A percentile compares a stretch with the other conserved stretches of the same genome.
Evolutionary conservation across 2,113 vertebrate genomes (phyloP).

Genomic region (Psittacula cyanocephala): DNA sequence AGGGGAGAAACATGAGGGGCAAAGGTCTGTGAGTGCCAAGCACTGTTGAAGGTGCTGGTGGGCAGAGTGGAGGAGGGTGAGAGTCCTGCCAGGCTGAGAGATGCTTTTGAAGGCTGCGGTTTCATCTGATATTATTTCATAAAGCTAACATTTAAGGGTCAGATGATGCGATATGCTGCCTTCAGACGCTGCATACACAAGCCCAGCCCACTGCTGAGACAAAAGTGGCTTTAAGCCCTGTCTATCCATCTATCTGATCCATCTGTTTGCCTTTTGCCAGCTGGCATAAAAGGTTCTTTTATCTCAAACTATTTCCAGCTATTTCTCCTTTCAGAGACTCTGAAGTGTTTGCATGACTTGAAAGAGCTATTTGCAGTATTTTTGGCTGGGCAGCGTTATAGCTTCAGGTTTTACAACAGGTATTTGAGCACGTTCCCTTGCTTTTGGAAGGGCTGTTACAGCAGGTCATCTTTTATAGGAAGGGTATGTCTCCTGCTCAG

Average conservation of each 20-base stretch:
- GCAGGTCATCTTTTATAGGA: neutral
- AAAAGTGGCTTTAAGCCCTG: slow-evolving; percentile 34
- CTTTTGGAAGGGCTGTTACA: neutral
- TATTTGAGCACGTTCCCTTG: neutral
- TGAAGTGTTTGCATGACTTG: neutral
- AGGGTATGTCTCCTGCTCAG: neutral
- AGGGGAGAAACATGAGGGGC: neutral
- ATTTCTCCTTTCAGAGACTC: slow-evolving; percentile 24
- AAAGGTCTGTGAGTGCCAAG: neutral
- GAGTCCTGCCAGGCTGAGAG: neutral
- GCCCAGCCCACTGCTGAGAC: slow-evolving; percentile 8
- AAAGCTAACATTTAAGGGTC: slow-evolving; percentile 33
- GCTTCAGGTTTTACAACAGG: neutral
- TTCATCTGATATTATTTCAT: slow-evolving; percentile 39
- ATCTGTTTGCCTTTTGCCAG: slow-evolving; percentile 32
- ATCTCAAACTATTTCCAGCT: slow-evolving; percentile 42
- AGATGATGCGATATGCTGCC: slow-evolving; percentile 3
- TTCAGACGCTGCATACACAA: neutral
- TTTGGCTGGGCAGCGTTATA: neutral
- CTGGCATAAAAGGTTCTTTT: slow-evolving; percentile 17
- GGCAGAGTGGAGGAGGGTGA: neutral
- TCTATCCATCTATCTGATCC: slow-evolving; percentile 29
- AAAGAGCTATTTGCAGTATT: neutral
- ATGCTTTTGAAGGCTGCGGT: neutral
- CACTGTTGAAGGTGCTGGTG: neutral